Conservation (phyloP, 2,113 vertebrate genomes). For the Scortum barcoo region DNA sequence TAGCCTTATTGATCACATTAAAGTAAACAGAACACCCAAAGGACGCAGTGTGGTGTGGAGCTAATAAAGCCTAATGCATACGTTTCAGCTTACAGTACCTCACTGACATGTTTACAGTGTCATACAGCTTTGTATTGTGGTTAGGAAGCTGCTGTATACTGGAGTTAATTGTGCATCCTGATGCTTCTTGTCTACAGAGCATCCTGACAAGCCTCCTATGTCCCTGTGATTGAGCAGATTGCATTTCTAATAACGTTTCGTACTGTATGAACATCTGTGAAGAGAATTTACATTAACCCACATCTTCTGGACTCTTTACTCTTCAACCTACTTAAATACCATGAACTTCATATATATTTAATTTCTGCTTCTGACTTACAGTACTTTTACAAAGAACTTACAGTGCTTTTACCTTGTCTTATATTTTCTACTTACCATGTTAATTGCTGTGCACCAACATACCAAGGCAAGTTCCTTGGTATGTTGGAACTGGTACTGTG, state of each 20-base stretch:
- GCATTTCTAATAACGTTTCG: background rate
- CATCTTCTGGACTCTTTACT: no score
- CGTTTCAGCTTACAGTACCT: background rate
- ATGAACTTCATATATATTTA: no score
- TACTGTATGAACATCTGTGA: background rate
- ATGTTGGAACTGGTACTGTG: no score
- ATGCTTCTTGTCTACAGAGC: background rate
- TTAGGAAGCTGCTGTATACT: background rate
- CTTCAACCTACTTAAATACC: no score
- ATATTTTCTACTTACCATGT: no score
- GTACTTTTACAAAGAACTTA: no score
- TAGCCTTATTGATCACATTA: conserved; percentile 21
- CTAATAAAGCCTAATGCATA: background rate
- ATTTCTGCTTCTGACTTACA: no score
- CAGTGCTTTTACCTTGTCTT: no score
- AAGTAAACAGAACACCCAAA: background rate
- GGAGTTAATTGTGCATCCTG: background rate
- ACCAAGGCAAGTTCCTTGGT: no score
- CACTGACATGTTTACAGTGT: conserved; percentile 1
- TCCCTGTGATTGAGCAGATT: background rate
- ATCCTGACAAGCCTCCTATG: background rate
- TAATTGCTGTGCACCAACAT: no score
- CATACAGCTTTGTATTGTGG: conserved; percentile 15
- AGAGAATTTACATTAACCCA: background rate
- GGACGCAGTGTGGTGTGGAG: background rate